Evolutionary conservation across 2,888 invertebrate genomes (phyloP).

Genomic region (Drosophila robusta): DNA sequence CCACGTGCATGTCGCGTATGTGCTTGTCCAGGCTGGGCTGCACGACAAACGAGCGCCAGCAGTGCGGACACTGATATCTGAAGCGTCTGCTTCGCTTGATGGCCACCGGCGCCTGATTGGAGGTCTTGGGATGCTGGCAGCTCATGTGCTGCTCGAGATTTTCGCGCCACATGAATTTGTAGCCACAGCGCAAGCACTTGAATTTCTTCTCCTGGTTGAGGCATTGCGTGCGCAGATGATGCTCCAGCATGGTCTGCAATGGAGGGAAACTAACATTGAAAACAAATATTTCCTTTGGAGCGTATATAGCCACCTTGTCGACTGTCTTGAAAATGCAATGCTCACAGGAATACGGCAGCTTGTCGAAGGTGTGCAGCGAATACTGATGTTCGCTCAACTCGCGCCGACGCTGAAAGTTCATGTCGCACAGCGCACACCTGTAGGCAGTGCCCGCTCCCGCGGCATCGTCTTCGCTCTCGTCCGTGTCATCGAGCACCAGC

Average conservation of each 20-base stretch:
- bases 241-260: slow-evolving; percentile 83
- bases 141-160: slow-evolving; percentile 78
- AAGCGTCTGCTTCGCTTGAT: slow-evolving; percentile 84
- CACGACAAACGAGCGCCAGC: slow-evolving; percentile 85
- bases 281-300: not conserved
- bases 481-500: slow-evolving; percentile 83
- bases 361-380: slow-evolving; percentile 84
- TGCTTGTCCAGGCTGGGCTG: slow-evolving; percentile 72
- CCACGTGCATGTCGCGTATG: slow-evolving; percentile 69
- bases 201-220: slow-evolving; percentile 77
- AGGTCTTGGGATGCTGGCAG: slow-evolving; percentile 74
- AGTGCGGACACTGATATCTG: slow-evolving; percentile 88
- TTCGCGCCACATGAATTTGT: slow-evolving; percentile 83
- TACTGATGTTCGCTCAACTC: slow-evolving; percentile 82
- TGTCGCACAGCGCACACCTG: slow-evolving; percentile 77
- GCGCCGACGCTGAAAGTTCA: slow-evolving; percentile 77
- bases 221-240: slow-evolving; percentile 86
- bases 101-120: slow-evolving; percentile 59
- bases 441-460: slow-evolving; percentile 49
- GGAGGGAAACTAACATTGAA: not conserved
- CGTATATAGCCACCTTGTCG: slow-evolving; percentile 81
- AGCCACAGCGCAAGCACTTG: slow-evolving; percentile 79
- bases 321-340: slow-evolving; percentile 87
- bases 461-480: slow-evolving; percentile 78
- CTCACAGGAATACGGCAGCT: slow-evolving; percentile 86